Evolutionary conservation across 2,797 vertebrate genomes (phyloP).

Genomic region (Lates japonicus): DNA sequence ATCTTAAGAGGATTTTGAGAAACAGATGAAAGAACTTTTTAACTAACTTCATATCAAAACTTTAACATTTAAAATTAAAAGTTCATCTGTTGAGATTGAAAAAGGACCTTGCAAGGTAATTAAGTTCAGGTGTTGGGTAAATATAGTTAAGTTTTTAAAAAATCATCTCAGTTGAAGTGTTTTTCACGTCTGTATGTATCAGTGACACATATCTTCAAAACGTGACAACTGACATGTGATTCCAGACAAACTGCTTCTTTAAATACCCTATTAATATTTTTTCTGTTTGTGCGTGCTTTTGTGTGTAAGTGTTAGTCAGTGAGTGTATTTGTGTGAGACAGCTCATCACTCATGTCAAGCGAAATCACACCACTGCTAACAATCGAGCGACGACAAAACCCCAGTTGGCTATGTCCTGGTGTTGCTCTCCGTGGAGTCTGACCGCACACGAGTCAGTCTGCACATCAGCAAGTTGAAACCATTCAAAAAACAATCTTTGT

Average conservation of each 20-base stretch:
- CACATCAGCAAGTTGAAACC: slow-evolving; percentile 49
- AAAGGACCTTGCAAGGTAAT: too few species aligned
- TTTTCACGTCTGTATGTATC: too few species aligned
- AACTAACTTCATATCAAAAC: too few species aligned
- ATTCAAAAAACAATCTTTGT: slow-evolving; percentile 25
- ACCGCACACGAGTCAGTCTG: slow-evolving; percentile 37
- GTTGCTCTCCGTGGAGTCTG: slow-evolving; percentile 23
- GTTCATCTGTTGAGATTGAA: too few species aligned
- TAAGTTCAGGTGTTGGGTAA: too few species aligned
- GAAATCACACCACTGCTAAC: slow-evolving; percentile 45
- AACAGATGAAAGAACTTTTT: too few species aligned
- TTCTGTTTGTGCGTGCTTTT: slow-evolving; percentile 17
- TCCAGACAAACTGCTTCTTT: neutral
- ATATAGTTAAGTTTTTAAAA: too few species aligned
- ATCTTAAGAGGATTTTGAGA: too few species aligned
- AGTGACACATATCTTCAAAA: slow-evolving; percentile 4
- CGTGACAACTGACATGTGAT: neutral
- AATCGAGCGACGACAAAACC: slow-evolving; percentile 28
- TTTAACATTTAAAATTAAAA: too few species aligned
- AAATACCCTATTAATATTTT: slow-evolving; percentile 46
- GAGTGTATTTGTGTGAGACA: slow-evolving; percentile 33
- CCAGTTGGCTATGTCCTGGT: neutral
- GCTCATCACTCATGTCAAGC: slow-evolving; percentile 35
- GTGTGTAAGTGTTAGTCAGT: slow-evolving; percentile 43
- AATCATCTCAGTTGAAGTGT: too few species aligned